phyloP scores from a whole-genome alignment of 2,797 vertebrate genomes.

The Anabas testudineus region DNA sequence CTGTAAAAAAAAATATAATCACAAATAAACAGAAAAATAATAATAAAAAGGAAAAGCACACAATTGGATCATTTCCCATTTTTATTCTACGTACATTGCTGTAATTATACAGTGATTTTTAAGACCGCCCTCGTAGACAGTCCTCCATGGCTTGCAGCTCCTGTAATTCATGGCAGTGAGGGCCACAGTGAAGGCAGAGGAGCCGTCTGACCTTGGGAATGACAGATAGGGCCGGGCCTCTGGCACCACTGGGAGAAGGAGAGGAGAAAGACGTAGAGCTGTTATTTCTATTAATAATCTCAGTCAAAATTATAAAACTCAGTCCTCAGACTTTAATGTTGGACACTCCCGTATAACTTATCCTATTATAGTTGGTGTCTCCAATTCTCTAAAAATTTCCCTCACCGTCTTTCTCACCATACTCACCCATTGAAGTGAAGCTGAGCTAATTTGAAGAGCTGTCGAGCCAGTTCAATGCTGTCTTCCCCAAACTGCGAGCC shows the following conservation, averaged over 20 bases:
- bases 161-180: conserved; percentile 83
- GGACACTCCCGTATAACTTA: neutral
- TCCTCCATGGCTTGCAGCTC: conserved; percentile 92
- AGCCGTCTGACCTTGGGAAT: conserved; percentile 86
- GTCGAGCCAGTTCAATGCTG: conserved; percentile 91
- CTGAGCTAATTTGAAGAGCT: conserved; percentile 95
- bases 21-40: neutral
- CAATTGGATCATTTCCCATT: neutral
- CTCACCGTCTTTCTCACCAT: neutral
- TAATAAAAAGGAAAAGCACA: neutral
- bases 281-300: conserved; percentile 22
- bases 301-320: conserved; percentile 15
- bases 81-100: conserved; percentile 33
- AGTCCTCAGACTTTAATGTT: conserved; percentile 1
- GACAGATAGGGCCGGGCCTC: conserved; percentile 82
- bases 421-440: conserved; percentile 95
- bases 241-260: conserved; percentile 81
- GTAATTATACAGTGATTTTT: neutral
- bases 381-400: neutral
- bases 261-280: conserved; percentile 16
- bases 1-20: too few relatives aligned
- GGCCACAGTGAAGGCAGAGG: conserved; percentile 87
- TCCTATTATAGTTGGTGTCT: neutral
- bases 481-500: conserved; percentile 87
- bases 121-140: conserved; percentile 81